Conservation (phyloP, 2,797 vertebrate species). For the Anolis apletophallus region DNA sequence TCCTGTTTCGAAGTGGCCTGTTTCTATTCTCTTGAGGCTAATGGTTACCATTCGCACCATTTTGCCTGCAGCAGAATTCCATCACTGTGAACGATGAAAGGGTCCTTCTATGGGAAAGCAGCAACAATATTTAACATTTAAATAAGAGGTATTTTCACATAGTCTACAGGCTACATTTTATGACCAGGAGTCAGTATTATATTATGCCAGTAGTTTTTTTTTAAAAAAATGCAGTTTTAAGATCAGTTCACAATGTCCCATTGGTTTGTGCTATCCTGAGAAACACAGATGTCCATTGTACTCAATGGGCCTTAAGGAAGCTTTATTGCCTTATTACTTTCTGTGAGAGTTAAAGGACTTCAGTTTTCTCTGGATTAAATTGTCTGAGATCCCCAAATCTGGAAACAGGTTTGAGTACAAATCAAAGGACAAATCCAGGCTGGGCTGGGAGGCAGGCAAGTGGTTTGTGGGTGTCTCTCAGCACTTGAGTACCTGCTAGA, state of each 20-base stretch:
- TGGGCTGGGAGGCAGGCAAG: background rate
- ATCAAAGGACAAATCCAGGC: background rate
- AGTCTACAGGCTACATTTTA: slow-evolving; percentile 36
- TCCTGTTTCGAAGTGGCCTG: background rate
- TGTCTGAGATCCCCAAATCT: background rate
- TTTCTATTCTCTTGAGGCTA: slow-evolving; percentile 6
- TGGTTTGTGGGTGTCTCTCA: background rate
- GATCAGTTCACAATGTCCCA: background rate
- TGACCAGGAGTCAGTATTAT: slow-evolving; percentile 32
- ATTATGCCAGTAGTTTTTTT: slow-evolving; percentile 8
- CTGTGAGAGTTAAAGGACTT: background rate
- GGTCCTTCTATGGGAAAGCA: slow-evolving; percentile 57
- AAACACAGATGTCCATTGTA: background rate
- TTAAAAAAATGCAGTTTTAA: slow-evolving; percentile 21
- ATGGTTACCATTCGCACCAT: background rate
- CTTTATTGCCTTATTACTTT: background rate
- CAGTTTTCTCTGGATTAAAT: background rate
- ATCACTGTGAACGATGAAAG: slow-evolving; percentile 43
- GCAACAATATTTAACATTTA: slow-evolving; percentile 67
- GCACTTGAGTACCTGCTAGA: background rate
- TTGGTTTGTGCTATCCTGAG: background rate
- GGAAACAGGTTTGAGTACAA: background rate
- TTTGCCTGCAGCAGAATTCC: slow-evolving; percentile 33
- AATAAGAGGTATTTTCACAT: slow-evolving; percentile 56
- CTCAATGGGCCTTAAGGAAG: background rate